Evolutionary conservation across 64 coral and sea anemone species (phyloP), one percentile per base, ranked within the genome.

Genomic region (Trachythela sp.): DNA sequence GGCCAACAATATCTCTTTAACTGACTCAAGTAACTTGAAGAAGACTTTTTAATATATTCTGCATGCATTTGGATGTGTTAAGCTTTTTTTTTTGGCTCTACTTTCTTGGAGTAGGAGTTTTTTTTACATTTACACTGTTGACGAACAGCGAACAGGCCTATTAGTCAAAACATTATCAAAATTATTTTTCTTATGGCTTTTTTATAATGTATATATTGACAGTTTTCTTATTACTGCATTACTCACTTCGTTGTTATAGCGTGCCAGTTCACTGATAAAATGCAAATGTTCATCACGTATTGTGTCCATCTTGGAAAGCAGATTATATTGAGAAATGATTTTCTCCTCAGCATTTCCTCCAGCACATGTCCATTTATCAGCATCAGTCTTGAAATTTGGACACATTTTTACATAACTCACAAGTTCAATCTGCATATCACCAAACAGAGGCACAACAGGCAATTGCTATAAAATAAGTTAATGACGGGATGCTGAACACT

Each of bases 391-490:
- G 92, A 93, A 99, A 84, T 95, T 86, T 24, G 96, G 96, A 48
- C 96, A 99, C 89, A 93, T 99, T 56, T 94, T 99, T 17, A 99
- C 76, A 84, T 99, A 99, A 56, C 87, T 94, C 48, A 92, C 93
- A 20, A 99, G 87, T 26, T 90, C 96, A 87, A 99, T 94, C 83
- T 99, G 96, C 42, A 99, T 94, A 59, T 99, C 96, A 14, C 96
- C 96, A 94, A 99, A 99, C 39, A 99, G 76, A 13, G 96, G 96
- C 48, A 99, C 96, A 13, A 99, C 96, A 56, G 96, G 96, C 1
- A 99, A 86, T 99, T 99, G 96, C 96, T 99, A 51, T 20, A 18
- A 37, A 80, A 80, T 10, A 80, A 39, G 26, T 26, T 24, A 72
- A 14, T 26, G 29, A 10, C 17, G 10, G 29, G 17, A 35, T 31